Evolutionary conservation across 2,797 vertebrate species (phyloP).

Genomic region (Anomalospiza imberbis): DNA sequence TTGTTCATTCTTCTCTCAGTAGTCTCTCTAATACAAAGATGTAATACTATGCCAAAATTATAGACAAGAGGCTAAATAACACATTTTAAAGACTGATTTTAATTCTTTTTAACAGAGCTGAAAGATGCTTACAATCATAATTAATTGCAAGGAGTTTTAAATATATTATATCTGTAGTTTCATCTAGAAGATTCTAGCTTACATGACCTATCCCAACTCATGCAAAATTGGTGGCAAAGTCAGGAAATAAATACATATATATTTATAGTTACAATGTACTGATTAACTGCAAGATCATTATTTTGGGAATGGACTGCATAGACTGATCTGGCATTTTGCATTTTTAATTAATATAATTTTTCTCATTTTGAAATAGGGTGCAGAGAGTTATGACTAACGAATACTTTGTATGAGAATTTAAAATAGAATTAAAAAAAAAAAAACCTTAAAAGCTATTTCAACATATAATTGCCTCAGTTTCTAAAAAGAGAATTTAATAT

Average conservation of each 20-base stretch:
- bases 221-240: neutral
- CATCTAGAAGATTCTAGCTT: neutral
- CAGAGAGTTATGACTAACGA: neutral
- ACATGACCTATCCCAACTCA: neutral
- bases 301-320: constrained; percentile 11
- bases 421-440: neutral
- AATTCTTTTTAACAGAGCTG: neutral
- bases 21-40: neutral
- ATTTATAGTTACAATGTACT: neutral
- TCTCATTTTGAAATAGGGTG: constrained; percentile 10
- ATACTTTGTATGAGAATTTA: constrained; percentile 30
- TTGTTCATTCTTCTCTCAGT: neutral
- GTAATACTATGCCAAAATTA: neutral
- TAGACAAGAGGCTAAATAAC: neutral
- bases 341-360: constrained; percentile 51
- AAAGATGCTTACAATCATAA: neutral
- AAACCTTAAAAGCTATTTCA: neutral
- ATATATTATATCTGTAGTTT: neutral
- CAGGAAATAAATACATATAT: neutral
- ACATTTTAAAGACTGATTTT: neutral
- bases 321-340: constrained; percentile 23
- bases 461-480: neutral
- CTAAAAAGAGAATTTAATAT: neutral
- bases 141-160: neutral
- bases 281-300: constrained; percentile 2